Percentiles rank a stretch among this genome's conserved stretches.
These are phyloP conservation scores for Macrosteles quadrilineatus DNA, from an alignment of 1,140 invertebrate genomes.

Conservation along the genomic window DNA sequence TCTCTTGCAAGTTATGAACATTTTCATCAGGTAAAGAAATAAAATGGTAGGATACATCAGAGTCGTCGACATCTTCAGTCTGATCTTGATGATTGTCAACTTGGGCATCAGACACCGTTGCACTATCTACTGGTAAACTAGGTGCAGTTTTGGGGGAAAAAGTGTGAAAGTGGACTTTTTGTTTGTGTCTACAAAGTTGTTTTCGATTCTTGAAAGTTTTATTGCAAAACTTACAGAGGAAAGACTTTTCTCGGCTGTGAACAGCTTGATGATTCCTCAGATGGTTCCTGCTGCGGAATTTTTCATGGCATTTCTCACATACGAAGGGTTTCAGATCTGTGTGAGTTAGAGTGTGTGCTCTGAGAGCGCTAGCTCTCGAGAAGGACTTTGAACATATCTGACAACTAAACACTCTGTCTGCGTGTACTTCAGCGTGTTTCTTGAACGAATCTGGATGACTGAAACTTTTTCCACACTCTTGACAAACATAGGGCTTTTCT, in stretches of 20 bases:
- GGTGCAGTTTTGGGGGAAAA: not conserved
- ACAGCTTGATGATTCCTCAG: not conserved
- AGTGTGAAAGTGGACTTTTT: not conserved
- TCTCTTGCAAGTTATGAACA: too few species aligned
- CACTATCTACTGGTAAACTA: not conserved
- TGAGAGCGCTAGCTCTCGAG: not conserved
- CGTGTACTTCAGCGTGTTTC: slow-evolving; percentile 7
- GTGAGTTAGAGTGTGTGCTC: not conserved
- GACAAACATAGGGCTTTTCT: not conserved
- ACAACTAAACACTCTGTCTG: not conserved
- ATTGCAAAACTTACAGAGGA: not conserved
- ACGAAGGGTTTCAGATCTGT: slow-evolving; percentile 5
- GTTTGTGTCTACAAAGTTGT: not conserved
- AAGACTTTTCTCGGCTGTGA: not conserved
- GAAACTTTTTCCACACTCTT: not conserved
- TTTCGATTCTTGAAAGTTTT: not conserved
- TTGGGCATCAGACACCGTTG: not conserved
- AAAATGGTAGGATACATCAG: not conserved
- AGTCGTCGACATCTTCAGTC: not conserved
- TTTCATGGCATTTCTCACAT: not conserved
- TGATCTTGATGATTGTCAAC: not conserved
- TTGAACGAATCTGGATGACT: slow-evolving; percentile 12
- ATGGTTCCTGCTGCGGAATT: not conserved
- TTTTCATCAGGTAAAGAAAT: not conserved
- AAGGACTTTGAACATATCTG: not conserved